phyloP scores from a whole-genome alignment of 2,797 vertebrate species.

The Selene dorsalis region DNA sequence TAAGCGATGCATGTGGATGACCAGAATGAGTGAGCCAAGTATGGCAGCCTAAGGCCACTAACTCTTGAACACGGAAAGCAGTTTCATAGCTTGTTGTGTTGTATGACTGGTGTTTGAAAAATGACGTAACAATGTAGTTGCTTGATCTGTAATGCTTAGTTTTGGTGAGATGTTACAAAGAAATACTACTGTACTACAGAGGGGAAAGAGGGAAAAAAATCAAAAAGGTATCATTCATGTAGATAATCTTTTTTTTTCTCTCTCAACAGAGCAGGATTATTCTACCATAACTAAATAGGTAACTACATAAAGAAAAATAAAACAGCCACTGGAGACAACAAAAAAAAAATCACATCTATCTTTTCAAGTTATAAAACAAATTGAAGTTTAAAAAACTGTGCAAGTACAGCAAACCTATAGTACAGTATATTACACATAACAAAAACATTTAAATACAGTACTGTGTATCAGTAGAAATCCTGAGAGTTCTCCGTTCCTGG shows the following conservation, averaged over 20 bases:
- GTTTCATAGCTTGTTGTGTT: conserved; percentile 71
- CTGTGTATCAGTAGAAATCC: conserved; percentile 89
- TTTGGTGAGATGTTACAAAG: conserved; percentile 68
- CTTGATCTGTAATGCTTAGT: conserved; percentile 75
- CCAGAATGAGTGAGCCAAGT: conserved; percentile 35
- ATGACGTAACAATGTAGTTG: conserved; percentile 52
- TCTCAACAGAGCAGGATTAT: conserved; percentile 70
- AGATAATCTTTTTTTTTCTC: conserved; percentile 51
- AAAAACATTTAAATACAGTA: conserved; percentile 88
- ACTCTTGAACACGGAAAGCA: conserved; percentile 59
- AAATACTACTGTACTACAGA: conserved; percentile 70
- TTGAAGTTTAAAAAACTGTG: conserved; percentile 85
- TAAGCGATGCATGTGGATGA: conserved; percentile 52
- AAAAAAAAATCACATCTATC: conserved; percentile 80
- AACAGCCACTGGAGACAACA: conserved; percentile 76
- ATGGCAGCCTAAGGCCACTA: conserved; percentile 38
- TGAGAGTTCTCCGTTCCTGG: conserved; percentile 86
- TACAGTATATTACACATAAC: conserved; percentile 88
- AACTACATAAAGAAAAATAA: conserved; percentile 68
- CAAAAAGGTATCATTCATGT: conserved; percentile 65
- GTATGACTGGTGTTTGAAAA: conserved; percentile 78
- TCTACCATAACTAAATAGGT: conserved; percentile 77
- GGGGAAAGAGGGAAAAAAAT: neutral
- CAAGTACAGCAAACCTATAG: conserved; percentile 90
- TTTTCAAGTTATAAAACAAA: conserved; percentile 85